A percentile compares a stretch with the other conserved stretches of the same genome.
phyloP scores from a whole-genome alignment of 2,113 vertebrate species.

The Dendrocopos noguchii region DNA sequence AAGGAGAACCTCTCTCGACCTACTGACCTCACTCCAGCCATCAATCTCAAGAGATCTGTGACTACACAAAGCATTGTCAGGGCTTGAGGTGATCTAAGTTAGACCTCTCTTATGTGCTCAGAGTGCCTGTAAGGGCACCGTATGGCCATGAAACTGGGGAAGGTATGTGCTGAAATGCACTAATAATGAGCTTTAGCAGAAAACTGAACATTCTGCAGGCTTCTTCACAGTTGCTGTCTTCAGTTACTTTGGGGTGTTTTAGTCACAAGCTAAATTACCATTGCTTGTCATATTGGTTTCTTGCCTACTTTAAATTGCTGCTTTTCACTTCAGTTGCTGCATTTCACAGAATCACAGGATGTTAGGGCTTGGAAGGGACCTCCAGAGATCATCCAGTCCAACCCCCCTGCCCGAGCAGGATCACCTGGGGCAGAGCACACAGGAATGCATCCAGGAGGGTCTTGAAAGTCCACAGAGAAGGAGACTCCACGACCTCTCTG shows the following conservation, averaged over 20 bases:
- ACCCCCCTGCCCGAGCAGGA: too few relatives aligned
- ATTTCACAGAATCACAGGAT: too few relatives aligned
- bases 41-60: background rate
- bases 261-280: background rate
- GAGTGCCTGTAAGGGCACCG: background rate
- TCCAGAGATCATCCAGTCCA: too few relatives aligned
- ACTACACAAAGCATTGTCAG: background rate
- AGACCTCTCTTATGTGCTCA: background rate
- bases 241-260: background rate
- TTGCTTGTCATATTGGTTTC: background rate
- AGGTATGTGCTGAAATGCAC: background rate
- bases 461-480: too few relatives aligned
- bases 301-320: background rate
- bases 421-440: too few relatives aligned
- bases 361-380: too few relatives aligned
- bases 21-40: background rate
- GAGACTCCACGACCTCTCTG: too few relatives aligned
- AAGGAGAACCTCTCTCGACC: too few relatives aligned
- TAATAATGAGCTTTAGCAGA: conserved; percentile 6
- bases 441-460: too few relatives aligned
- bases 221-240: background rate
- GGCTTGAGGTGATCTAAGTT: background rate
- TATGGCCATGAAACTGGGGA: background rate
- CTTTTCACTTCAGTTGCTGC: background rate
- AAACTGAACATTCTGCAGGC: background rate